phyloP scores from a whole-genome alignment of 2,888 invertebrate species.

The Apoda limacodes region DNA sequence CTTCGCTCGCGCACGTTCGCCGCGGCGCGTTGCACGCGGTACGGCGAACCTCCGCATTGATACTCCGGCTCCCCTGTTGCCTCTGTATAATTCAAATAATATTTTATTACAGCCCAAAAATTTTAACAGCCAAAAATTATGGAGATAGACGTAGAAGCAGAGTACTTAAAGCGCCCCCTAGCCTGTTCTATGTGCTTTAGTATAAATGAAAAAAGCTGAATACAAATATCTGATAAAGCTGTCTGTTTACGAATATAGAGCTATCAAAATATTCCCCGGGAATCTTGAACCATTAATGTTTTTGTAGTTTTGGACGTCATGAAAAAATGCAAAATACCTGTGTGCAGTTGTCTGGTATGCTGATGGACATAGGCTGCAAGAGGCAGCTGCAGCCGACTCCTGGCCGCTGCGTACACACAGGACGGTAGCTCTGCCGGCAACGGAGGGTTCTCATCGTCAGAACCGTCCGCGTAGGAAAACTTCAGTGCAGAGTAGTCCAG shows the following conservation, averaged over 20 bases:
- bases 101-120: slow-evolving; percentile 30
- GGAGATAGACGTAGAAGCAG: too few species aligned
- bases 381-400: slow-evolving; percentile 47
- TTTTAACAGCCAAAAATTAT: not conserved
- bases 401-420: slow-evolving; percentile 80
- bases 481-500: slow-evolving; percentile 51
- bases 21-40: slow-evolving; percentile 91
- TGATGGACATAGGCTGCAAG: slow-evolving; percentile 61
- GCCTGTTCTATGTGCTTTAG: too few species aligned
- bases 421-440: slow-evolving; percentile 80
- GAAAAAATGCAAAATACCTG: too few species aligned
- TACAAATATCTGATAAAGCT: too few species aligned
- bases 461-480: slow-evolving; percentile 53
- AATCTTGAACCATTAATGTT: too few species aligned
- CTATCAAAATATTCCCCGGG: too few species aligned
- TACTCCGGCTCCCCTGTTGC: slow-evolving; percentile 67
- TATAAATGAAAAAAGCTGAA: too few species aligned
- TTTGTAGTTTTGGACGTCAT: too few species aligned
- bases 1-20: slow-evolving; percentile 97
- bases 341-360: slow-evolving; percentile 49
- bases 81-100: too few species aligned
- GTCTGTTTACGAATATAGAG: too few species aligned
- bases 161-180: too few species aligned
- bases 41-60: slow-evolving; percentile 78
- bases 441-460: slow-evolving; percentile 64